Base-by-base conservation (phyloP, 1,140 invertebrate species). In the Akabosia matsudoensis region DNA sequence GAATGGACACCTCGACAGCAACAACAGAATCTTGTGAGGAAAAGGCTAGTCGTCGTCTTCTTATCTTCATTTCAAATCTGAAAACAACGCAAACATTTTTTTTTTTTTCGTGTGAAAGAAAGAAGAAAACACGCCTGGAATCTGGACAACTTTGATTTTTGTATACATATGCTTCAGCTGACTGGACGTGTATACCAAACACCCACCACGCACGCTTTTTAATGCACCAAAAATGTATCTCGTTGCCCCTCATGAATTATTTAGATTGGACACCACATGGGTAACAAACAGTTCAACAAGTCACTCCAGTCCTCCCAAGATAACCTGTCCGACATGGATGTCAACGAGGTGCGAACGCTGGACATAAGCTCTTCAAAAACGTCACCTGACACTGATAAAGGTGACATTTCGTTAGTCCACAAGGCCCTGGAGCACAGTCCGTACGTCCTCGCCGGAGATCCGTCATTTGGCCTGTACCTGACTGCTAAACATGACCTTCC, bases 381-480 rank as follows among this genome's bases (percentile, higher is more conserved):
- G 61, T 67, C 61, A 13, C 28, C 61, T 3, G 61, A 67, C 61
- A 67, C 14, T 56, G 61, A 30, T 1, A 67, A 28, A n/a, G 61
- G 61, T 28, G 61, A 67, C 24, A 67, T 67, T 31, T 28, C 26
- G 30, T 31, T 67, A 22, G 61, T 67, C 7, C 28, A 67, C 61
- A 67, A 67, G 28, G 61, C 61, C 22, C 31, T 67, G 61, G 61
- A 67, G 28, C 26, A 31, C 10, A 30, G 33, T 34, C 37, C 33
- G 14, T 72, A 34, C 54, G 37, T 13, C 3, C 31, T 74, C 2
- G 34, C 14, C 31, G 28, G 45, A 16, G 37, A 74, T 74, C 51
- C 56, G 4, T 34, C 73, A 30, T 75, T 76, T 26, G 74, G 74
- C 26, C 73, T 72, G 31, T 73, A 64, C 73, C 73, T 79, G 26